Evolutionary conservation across 2,888 invertebrate genomes (phyloP).

Genomic region (Apeira syringaria): DNA sequence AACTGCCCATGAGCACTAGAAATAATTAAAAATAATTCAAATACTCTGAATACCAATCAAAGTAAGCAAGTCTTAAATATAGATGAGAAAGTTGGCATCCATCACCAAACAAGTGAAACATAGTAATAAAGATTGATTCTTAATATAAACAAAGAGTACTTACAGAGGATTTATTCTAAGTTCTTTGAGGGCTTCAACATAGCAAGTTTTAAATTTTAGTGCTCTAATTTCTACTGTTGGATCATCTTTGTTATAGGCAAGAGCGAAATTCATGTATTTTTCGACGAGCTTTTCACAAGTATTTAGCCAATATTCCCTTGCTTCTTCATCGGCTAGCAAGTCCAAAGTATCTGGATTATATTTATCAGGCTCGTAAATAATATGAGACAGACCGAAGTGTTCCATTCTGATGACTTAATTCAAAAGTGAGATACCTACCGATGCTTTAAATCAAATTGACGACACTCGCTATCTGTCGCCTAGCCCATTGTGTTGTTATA

Average conservation of each 20-base stretch:
- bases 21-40: constrained; percentile 34
- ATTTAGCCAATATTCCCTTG: constrained; percentile 95
- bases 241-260: constrained; percentile 87
- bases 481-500: constrained; percentile 65
- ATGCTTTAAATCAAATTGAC: constrained; percentile 30
- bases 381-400: constrained; percentile 72
- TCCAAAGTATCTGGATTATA: constrained; percentile 97
- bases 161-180: constrained; percentile 92
- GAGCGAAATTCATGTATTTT: constrained; percentile 93
- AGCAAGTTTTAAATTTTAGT: constrained; percentile 91
- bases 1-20: constrained; percentile 89
- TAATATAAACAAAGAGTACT: too few relatives aligned
- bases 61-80: constrained; percentile 4
- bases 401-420: constrained; percentile 55
- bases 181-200: constrained; percentile 90
- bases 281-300: constrained; percentile 94
- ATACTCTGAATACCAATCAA: not conserved
- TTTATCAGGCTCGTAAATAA: constrained; percentile 89
- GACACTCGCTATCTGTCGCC: constrained; percentile 45
- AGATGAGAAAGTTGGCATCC: constrained; percentile 10
- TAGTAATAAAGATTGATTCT: too few relatives aligned
- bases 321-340: constrained; percentile 92
- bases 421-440: constrained; percentile 18
- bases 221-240: constrained; percentile 91
- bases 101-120: too few relatives aligned